Percentiles rank a stretch among this genome's conserved stretches.
Conservation (phyloP, 1,140 invertebrate species). For the Drosophila cardini region DNA sequence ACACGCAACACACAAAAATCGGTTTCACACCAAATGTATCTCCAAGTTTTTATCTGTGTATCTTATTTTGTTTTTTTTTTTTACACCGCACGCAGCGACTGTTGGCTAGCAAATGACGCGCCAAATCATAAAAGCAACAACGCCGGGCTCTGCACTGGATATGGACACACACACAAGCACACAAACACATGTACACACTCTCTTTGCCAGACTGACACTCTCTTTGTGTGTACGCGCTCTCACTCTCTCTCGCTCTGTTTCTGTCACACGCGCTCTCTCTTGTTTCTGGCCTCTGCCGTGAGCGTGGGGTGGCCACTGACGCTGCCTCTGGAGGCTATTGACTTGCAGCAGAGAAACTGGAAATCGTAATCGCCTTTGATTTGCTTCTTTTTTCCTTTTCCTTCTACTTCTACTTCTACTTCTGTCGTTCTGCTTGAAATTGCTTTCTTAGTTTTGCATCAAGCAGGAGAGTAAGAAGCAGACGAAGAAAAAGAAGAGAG, state of each 20-base stretch:
- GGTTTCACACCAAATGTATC: not conserved
- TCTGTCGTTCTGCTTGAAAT: too few relatives aligned
- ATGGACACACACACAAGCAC: slow-evolving; percentile 30
- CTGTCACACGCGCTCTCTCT: slow-evolving; percentile 14
- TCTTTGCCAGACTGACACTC: slow-evolving; percentile 18
- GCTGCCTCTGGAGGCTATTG: slow-evolving; percentile 63
- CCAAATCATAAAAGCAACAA: slow-evolving; percentile 68
- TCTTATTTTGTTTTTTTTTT: slow-evolving; percentile 11
- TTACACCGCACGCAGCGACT: slow-evolving; percentile 72
- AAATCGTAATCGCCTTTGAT: slow-evolving; percentile 61
- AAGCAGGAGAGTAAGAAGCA: slow-evolving; percentile 11
- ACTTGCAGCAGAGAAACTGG: slow-evolving; percentile 68
- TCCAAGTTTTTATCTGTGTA: slow-evolving; percentile 11
- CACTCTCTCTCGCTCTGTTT: slow-evolving; percentile 15
- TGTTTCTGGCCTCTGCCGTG: slow-evolving; percentile 36
- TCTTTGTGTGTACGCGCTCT: slow-evolving; percentile 42
- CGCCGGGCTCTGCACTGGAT: slow-evolving; percentile 70
- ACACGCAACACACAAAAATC: not conserved
- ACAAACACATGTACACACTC: too few relatives aligned
- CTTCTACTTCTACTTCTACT: slow-evolving; percentile 14
- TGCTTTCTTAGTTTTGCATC: slow-evolving; percentile 37
- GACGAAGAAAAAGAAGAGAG: not conserved
- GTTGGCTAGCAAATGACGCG: slow-evolving; percentile 74
- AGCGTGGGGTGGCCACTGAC: slow-evolving; percentile 48
- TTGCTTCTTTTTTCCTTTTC: slow-evolving; percentile 9